Evolutionary conservation across 2,113 vertebrate species (phyloP).

Genomic region (Choloepus hoffmanni): DNA sequence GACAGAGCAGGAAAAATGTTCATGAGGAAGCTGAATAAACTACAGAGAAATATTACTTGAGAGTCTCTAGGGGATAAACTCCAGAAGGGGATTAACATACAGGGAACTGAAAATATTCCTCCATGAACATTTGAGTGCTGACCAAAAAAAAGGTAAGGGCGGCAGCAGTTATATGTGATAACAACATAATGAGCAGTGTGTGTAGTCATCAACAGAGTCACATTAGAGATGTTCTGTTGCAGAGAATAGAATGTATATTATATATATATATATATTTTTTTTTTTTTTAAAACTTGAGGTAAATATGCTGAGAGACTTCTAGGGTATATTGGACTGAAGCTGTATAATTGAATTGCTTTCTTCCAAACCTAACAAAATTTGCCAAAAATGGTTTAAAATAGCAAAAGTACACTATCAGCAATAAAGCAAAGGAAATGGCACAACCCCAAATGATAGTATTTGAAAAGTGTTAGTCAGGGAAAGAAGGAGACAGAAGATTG

Average conservation of each 20-base stretch:
- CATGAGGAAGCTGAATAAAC: constrained; percentile 36
- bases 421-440: not conserved
- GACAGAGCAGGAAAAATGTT: constrained; percentile 36
- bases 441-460: not conserved
- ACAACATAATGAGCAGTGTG: not conserved
- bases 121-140: not conserved
- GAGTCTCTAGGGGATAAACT: not conserved
- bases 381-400: not conserved
- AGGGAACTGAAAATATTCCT: not conserved
- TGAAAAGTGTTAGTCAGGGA: not conserved
- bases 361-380: constrained; percentile 5
- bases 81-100: not conserved
- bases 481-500: not conserved
- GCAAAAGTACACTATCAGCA: not conserved
- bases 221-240: not conserved
- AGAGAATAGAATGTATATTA: not conserved
- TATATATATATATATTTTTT: not conserved
- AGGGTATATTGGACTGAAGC: not conserved
- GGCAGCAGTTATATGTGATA: not conserved
- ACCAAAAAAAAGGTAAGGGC: not conserved
- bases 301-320: not conserved
- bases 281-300: not conserved
- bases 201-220: not conserved
- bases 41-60: not conserved
- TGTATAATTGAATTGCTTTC: constrained; percentile 20